phyloP scores from a whole-genome alignment of 1,140 invertebrate species.

The Drosophila obscura region DNA sequence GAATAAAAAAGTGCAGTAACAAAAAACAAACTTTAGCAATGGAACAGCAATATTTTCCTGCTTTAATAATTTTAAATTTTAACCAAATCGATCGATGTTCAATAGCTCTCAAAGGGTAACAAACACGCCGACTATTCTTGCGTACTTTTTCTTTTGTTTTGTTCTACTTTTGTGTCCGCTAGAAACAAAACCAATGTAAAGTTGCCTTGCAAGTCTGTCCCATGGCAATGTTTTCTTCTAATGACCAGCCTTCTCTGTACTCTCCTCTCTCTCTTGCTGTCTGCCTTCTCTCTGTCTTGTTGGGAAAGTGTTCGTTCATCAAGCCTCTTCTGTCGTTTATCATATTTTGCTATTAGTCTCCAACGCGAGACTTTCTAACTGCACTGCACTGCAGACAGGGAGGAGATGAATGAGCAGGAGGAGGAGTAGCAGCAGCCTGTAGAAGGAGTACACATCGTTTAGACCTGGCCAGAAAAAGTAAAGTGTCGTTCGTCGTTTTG shows the following conservation, averaged over 20 bases:
- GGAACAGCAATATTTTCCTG: too few relatives aligned
- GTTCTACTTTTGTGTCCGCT: slow-evolving; percentile 67
- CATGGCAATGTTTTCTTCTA: slow-evolving; percentile 54
- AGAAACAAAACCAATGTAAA: slow-evolving; percentile 42
- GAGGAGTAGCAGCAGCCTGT: background rate
- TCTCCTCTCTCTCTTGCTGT: background rate
- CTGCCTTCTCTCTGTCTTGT: slow-evolving; percentile 7
- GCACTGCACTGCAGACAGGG: slow-evolving; percentile 11
- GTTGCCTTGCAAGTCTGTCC: slow-evolving; percentile 33
- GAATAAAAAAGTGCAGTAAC: too few relatives aligned
- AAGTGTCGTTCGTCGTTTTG: slow-evolving; percentile 64
- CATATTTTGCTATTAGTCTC: slow-evolving; percentile 66
- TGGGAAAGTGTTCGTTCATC: slow-evolving; percentile 64
- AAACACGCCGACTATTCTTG: too few relatives aligned
- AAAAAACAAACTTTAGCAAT: too few relatives aligned
- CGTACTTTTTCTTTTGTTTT: slow-evolving; percentile 39
- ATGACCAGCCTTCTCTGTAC: slow-evolving; percentile 40
- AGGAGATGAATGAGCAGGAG: background rate
- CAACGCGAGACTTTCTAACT: slow-evolving; percentile 64
- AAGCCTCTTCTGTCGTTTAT: slow-evolving; percentile 55
- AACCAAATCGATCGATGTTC: too few relatives aligned
- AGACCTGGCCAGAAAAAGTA: slow-evolving; percentile 46
- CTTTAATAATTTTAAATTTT: too few relatives aligned
- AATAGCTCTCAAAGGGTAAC: too few relatives aligned
- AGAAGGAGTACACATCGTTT: background rate